A percentile compares a stretch with the other conserved stretches of the same genome.
phyloP scores from a whole-genome alignment of 2,113 vertebrate species.

The Rhea americana region DNA sequence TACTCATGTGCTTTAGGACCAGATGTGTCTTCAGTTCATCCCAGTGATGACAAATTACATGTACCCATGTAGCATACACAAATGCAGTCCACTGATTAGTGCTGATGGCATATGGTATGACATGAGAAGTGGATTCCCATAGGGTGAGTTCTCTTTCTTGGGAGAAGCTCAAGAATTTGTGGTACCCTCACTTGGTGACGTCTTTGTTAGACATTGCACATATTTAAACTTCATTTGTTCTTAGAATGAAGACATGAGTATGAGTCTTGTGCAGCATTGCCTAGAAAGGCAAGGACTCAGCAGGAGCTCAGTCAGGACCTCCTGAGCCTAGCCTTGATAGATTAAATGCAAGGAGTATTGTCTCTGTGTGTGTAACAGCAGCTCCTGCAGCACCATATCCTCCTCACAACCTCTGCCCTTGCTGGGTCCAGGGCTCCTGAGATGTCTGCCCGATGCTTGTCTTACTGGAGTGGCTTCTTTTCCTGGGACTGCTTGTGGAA shows the following conservation, averaged over 20 bases:
- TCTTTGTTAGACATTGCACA: not conserved
- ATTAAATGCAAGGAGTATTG: not conserved
- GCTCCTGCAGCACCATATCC: not conserved
- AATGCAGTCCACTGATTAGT: not conserved
- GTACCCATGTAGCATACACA: not conserved
- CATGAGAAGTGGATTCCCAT: not conserved
- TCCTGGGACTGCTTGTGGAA: not conserved
- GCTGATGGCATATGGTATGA: too few species aligned
- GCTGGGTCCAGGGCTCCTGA: not conserved
- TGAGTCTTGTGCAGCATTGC: not conserved
- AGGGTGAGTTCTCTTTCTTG: not conserved
- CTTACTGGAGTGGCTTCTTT: not conserved
- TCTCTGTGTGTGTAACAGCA: not conserved
- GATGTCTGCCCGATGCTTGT: not conserved
- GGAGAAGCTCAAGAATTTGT: not conserved
- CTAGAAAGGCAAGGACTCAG: not conserved
- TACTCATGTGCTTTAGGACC: not conserved
- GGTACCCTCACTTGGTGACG: not conserved
- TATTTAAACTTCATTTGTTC: not conserved
- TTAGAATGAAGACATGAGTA: not conserved
- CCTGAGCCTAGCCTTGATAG: not conserved
- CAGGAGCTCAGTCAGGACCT: not conserved
- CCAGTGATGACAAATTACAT: not conserved
- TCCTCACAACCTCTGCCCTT: too few species aligned
- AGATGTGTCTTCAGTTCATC: not conserved